These are phyloP conservation scores for Papilio polyxenes DNA, from an alignment of 1,140 invertebrate species.

Conservation along the genomic window DNA sequence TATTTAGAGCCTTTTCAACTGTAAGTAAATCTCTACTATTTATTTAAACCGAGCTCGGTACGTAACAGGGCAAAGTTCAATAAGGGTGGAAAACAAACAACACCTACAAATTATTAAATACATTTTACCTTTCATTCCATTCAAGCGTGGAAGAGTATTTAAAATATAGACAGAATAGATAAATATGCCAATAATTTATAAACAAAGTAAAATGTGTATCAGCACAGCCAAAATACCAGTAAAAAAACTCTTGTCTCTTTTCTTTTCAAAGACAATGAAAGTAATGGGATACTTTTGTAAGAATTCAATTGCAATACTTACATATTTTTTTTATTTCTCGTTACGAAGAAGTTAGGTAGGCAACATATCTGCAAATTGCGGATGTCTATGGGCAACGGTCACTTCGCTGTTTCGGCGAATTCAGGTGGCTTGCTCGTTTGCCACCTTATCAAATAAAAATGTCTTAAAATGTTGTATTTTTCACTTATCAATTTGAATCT, in stretches of 20 bases:
- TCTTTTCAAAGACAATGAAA: not conserved
- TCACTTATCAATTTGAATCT: not conserved
- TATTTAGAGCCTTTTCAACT: conserved; percentile 29
- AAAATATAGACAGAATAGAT: not conserved
- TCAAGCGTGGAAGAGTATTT: not conserved
- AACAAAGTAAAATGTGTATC: not conserved
- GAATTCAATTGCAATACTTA: not conserved
- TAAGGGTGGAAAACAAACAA: not conserved
- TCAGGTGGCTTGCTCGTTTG: too few relatives aligned
- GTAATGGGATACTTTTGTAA: too few relatives aligned
- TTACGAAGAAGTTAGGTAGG: not conserved
- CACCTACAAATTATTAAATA: conserved; percentile 26
- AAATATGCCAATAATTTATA: not conserved
- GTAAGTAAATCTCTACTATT: conserved; percentile 28
- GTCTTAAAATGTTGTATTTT: not conserved
- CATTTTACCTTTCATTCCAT: not conserved
- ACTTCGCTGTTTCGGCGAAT: too few relatives aligned
- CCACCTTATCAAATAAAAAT: not conserved
- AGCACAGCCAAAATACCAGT: not conserved
- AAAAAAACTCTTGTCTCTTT: not conserved
- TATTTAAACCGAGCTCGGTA: not conserved
- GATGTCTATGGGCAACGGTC: too few relatives aligned
- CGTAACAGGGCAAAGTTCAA: not conserved
- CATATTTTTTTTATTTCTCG: too few relatives aligned
- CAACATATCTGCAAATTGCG: too few relatives aligned